Evolutionary conservation across 2,113 vertebrate species (phyloP), one percentile per base, ranked within the genome.

Genomic region (Myrmophylax atrothorax): DNA sequence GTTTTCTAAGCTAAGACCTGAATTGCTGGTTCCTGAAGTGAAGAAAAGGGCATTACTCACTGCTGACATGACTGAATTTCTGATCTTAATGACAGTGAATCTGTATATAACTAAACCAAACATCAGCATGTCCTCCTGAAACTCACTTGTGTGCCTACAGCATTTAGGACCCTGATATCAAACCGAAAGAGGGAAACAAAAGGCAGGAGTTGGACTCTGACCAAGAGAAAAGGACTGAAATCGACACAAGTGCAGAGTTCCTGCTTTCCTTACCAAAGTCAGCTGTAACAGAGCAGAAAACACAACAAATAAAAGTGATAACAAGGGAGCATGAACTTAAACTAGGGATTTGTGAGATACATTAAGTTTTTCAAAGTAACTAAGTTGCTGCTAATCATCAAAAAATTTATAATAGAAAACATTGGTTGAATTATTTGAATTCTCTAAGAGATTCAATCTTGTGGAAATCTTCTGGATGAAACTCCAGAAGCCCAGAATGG

Each of bases 131-230:
- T 20, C 66, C 66, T 50, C 55, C 56, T 53, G 35, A 67, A 77
- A 58, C 37, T 53, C 23, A 33, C 28, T n/a, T 38, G 25, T 3
- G 9, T 40, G 14, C 50, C 40, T 1, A 23, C 7, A 0, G 1
- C 28, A 7, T 74, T 87, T 20, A 46, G 50, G 29, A 82, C 29
- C 12, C 26, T 31, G 44, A 22, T 23, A 55, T 11, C 46, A 50
- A 91, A 58, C 25, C 42, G 35, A 74, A 89, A 69, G 58, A 69
- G 60, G 16, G 84, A 79, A 62, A 72, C 10, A 56, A 80, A 77
- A 76, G 42, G 31, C 58, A 82, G 66, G 49, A 62, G 13, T 5
- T 55, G 46, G 53, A 91, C 38, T 60, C 26, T 44, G 33, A 40
- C 25, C 0, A 1, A 64, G 63, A 73, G 40, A 64, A 84, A 84